These are phyloP conservation scores for Coelinius sp. DNA, from an alignment of 2,888 invertebrate genomes.

Conservation along the genomic window DNA sequence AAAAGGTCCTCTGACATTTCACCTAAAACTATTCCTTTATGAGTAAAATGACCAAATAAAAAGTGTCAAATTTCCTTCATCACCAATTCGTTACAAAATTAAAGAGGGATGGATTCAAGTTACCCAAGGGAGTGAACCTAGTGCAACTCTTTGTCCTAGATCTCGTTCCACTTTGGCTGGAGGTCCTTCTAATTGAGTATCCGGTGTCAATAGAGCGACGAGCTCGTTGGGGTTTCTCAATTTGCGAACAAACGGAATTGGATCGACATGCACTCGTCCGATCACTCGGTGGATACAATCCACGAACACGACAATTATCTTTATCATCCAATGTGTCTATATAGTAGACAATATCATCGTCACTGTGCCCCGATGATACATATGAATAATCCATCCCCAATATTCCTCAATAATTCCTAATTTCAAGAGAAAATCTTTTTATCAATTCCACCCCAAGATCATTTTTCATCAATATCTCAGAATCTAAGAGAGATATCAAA, in stretches of 20 bases:
- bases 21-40: too few relatives aligned
- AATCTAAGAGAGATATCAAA: too few relatives aligned
- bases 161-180: constrained; percentile 44
- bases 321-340: not conserved
- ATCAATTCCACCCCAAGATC: too few relatives aligned
- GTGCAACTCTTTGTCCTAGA: constrained; percentile 62
- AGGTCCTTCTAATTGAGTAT: constrained; percentile 57
- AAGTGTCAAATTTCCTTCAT: too few relatives aligned
- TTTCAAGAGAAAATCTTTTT: not conserved
- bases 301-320: constrained; percentile 24
- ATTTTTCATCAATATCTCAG: too few relatives aligned
- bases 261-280: constrained; percentile 42
- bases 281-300: constrained; percentile 45
- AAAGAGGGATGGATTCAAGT: constrained; percentile 22
- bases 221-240: constrained; percentile 51
- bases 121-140: constrained; percentile 65
- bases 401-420: not conserved
- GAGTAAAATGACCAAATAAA: too few relatives aligned
- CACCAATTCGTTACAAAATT: not conserved
- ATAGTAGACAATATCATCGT: not conserved
- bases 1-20: too few relatives aligned
- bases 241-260: constrained; percentile 48
- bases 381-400: not conserved
- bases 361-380: not conserved
- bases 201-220: constrained; percentile 55